These are phyloP conservation scores for Halcyon badia DNA, from an alignment of 2,797 vertebrate genomes.

Conservation along the genomic window DNA sequence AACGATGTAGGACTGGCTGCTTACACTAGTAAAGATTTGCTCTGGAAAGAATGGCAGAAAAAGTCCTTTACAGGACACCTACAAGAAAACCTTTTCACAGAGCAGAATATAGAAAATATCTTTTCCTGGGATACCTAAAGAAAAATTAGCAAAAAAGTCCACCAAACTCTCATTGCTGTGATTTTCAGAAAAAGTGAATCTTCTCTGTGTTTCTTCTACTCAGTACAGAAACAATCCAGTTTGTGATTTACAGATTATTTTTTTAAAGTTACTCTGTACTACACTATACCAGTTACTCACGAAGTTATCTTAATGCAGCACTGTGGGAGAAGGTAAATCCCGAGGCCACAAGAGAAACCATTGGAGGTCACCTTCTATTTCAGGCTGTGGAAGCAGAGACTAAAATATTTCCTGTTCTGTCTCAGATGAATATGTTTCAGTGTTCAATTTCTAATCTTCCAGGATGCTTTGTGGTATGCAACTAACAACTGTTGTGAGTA, in stretches of 20 bases:
- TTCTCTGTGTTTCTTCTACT: background rate
- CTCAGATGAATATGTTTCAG: slow-evolving; percentile 51
- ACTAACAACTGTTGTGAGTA: slow-evolving; percentile 69
- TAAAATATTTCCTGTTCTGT: slow-evolving; percentile 45
- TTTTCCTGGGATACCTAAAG: background rate
- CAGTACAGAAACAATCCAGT: background rate
- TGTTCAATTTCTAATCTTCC: slow-evolving; percentile 63
- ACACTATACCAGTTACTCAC: background rate
- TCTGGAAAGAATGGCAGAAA: background rate
- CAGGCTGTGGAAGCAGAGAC: slow-evolving; percentile 5
- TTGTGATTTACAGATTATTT: background rate
- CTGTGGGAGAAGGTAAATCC: slow-evolving; percentile 10
- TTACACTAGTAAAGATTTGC: background rate
- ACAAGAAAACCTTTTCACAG: background rate
- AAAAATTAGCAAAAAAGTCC: background rate
- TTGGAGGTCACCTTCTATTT: background rate
- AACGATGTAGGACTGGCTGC: background rate
- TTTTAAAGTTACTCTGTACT: background rate
- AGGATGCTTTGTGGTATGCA: slow-evolving; percentile 64
- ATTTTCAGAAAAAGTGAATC: background rate
- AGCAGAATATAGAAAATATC: background rate
- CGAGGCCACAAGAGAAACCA: background rate
- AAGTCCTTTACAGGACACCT: background rate
- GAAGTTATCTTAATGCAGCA: background rate
- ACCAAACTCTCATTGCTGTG: background rate